Evolutionary conservation across 2,888 invertebrate genomes (phyloP).

Genomic region (Pilophorus perplexus): DNA sequence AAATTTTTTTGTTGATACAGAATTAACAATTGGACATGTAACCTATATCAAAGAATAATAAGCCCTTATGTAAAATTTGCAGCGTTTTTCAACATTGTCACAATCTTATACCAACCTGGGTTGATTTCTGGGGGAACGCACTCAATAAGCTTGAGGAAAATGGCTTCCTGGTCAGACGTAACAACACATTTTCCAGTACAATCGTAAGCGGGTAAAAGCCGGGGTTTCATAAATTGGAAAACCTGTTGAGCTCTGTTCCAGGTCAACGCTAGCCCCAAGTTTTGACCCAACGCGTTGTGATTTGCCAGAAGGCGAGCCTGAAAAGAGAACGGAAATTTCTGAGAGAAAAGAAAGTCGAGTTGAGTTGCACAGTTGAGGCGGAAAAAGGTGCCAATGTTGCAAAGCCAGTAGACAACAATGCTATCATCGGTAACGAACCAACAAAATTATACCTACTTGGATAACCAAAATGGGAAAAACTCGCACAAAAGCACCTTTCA

Average conservation of each 20-base stretch:
- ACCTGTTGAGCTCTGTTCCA: slow-evolving; percentile 73
- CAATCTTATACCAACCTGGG: slow-evolving; percentile 58
- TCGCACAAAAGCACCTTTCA: background rate
- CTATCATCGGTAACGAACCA: too few relatives aligned
- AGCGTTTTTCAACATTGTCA: too few relatives aligned
- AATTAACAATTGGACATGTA: too few relatives aligned
- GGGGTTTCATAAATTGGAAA: slow-evolving; percentile 51
- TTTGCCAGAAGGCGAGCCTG: slow-evolving; percentile 66
- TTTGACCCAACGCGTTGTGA: slow-evolving; percentile 63
- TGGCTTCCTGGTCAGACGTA: slow-evolving; percentile 73
- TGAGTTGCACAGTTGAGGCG: too few relatives aligned
- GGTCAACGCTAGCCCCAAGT: slow-evolving; percentile 61
- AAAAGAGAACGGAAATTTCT: slow-evolving; percentile 43
- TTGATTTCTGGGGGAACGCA: slow-evolving; percentile 68
- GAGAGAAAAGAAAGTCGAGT: background rate
- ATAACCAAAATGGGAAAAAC: too few relatives aligned
- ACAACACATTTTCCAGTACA: slow-evolving; percentile 60
- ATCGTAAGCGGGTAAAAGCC: slow-evolving; percentile 72
- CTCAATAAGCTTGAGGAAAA: slow-evolving; percentile 68
- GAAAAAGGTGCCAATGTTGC: too few relatives aligned
- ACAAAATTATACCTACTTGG: too few relatives aligned
- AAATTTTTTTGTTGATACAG: too few relatives aligned
- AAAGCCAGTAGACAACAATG: too few relatives aligned
- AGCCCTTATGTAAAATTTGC: too few relatives aligned
- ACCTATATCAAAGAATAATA: too few relatives aligned